Evolutionary conservation across 2,888 invertebrate genomes (phyloP).

Genomic region (Calameuta filiformis): DNA sequence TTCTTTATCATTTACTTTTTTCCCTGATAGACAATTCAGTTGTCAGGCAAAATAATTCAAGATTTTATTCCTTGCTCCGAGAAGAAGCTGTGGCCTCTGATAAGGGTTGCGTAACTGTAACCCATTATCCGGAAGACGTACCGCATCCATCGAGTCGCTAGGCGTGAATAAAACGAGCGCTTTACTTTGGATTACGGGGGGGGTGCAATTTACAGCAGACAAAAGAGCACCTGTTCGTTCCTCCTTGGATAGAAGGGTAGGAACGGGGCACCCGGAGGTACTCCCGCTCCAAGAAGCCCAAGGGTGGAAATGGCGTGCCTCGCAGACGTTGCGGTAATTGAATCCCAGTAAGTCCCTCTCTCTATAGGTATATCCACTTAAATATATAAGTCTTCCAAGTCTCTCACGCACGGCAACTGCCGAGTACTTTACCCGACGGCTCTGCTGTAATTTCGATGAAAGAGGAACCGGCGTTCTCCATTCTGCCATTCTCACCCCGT

Average conservation of each 20-base stretch:
- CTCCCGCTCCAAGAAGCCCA: neutral
- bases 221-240: conserved; percentile 54
- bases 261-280: conserved; percentile 33
- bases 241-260: conserved; percentile 51
- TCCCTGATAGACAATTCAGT: neutral
- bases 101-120: conserved; percentile 28
- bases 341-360: conserved; percentile 59
- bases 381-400: conserved; percentile 30
- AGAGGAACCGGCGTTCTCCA: neutral
- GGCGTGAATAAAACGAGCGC: conserved; percentile 65
- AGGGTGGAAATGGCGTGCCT: conserved; percentile 60
- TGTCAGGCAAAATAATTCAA: neutral
- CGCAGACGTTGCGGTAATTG: conserved; percentile 66
- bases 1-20: neutral
- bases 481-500: neutral
- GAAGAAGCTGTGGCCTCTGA: neutral
- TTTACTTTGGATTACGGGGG: conserved; percentile 64
- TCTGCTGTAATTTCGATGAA: neutral
- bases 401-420: neutral
- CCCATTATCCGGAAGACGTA: conserved; percentile 61
- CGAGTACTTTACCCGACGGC: neutral
- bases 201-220: conserved; percentile 64
- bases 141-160: conserved; percentile 60
- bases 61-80: neutral
- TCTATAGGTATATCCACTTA: conserved; percentile 45